A percentile compares a stretch with the other conserved stretches of the same genome.
Conservation (phyloP, 2,113 vertebrate species). For the Cynopterus brachyotis region DNA sequence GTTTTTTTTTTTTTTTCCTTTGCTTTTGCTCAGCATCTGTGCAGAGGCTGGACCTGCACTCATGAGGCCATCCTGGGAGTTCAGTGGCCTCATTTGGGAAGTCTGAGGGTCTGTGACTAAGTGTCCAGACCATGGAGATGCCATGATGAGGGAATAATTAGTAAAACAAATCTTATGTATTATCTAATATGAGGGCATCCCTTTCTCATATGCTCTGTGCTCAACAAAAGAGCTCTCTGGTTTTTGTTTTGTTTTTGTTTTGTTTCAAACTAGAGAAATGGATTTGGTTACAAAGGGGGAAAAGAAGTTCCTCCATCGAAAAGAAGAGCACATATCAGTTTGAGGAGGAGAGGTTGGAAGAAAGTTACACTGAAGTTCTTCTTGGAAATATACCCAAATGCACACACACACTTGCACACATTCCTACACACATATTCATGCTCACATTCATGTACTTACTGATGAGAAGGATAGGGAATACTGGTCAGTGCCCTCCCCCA, state of each 20-base stretch:
- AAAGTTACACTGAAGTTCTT: not conserved
- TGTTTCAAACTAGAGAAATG: not conserved
- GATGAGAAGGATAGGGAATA: not conserved
- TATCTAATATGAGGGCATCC: not conserved
- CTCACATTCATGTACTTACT: not conserved
- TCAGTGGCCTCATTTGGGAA: not conserved
- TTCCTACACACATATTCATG: not conserved
- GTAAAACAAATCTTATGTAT: not conserved
- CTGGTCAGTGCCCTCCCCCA: no score
- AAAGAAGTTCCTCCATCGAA: not conserved
- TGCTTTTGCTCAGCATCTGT: not conserved
- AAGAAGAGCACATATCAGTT: not conserved
- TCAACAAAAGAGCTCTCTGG: not conserved
- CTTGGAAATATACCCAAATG: not conserved
- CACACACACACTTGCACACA: no score
- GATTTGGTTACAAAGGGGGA: not conserved
- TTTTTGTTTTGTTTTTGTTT: not conserved
- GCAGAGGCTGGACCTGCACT: not conserved
- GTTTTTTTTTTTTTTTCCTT: conserved; percentile 40
- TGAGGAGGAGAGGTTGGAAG: not conserved
- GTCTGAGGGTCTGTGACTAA: not conserved
- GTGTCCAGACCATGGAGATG: not conserved
- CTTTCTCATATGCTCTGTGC: not conserved
- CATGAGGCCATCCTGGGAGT: not conserved
- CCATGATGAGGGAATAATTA: not conserved